Base-by-base conservation (phyloP, 2,113 vertebrate species). In the Oryzias melastigma region DNA sequence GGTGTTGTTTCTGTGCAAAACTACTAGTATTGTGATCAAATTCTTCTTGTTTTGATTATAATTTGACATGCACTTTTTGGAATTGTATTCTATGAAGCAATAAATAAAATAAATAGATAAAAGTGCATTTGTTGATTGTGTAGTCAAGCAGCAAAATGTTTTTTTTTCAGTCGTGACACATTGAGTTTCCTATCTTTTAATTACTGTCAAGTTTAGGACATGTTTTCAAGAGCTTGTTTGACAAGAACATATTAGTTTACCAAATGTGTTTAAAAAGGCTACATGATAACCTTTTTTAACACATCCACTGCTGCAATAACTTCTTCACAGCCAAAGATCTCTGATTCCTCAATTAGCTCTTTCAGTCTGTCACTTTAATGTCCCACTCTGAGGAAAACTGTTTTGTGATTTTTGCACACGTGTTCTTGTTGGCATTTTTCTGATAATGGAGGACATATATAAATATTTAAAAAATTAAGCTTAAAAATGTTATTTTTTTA, bases 341-440 rank as follows among this genome's bases (percentile, higher is more conserved):
- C 18, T 70, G n/a, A 44, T 71, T 68, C 7, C 52, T 44, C 44
- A 40, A 43, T n/a, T 52, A 29, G 46, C 58, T 4, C 73, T 71
- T 69, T 79, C 65, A 75, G 71, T 75, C 72, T 72, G 18, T 71
- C 20, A 78, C 73, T 64, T 52, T 46, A 10, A 27, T 6, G 19
- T 52, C 59, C 70, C 78, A 67, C 77, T 80, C 25, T 7, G 6
- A 27, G 4, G 25, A 27, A 27, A 27, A 27, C 6, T 27, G 25
- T 25, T 25, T 25, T 25, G 25, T 27, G 25, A 6, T 27, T 27
- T 25, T 27, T 6, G 22, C 22, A 22, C 22, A 3, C 25, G 5
- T 5, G 25, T 27, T 27, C 25, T 27, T 27, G 25, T 27, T 22
- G 25, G 25, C 6, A 5, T 27, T 27, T 27, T 27, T 27, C 25